phyloP scores from a whole-genome alignment of 1,140 invertebrate species.

The Trissolcus basalis region DNA sequence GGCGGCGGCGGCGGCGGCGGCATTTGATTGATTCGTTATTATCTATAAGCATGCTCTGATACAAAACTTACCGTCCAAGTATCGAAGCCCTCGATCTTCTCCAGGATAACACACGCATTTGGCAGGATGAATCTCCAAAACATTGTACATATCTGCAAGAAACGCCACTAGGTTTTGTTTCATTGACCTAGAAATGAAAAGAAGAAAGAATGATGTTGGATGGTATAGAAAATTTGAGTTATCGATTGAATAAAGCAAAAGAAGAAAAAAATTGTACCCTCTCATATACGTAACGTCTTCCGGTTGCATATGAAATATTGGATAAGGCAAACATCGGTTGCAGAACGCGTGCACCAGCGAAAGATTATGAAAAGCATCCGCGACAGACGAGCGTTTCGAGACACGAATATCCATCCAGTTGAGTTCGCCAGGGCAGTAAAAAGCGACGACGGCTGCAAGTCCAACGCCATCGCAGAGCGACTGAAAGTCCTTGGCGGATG shows the following conservation, averaged over 20 bases:
- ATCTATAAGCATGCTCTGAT: background rate
- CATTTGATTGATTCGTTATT: too few relatives aligned
- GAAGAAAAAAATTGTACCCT: conserved; percentile 83
- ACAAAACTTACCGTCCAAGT: conserved; percentile 71
- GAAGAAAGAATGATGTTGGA: too few relatives aligned
- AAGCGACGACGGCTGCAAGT: conserved; percentile 91
- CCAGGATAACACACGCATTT: conserved; percentile 90
- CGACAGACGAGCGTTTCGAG: conserved; percentile 83
- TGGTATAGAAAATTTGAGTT: too few relatives aligned
- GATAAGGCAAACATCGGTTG: conserved; percentile 86
- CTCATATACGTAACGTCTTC: conserved; percentile 97
- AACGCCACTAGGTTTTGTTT: conserved; percentile 95
- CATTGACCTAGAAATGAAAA: conserved; percentile 82
- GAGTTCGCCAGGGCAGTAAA: conserved; percentile 94
- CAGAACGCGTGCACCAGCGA: conserved; percentile 93
- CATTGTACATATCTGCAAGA: conserved; percentile 96
- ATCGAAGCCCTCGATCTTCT: conserved; percentile 72
- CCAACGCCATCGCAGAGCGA: conserved; percentile 93
- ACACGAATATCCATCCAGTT: conserved; percentile 84
- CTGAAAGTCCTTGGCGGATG: conserved; percentile 73
- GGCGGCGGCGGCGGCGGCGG: too few relatives aligned
- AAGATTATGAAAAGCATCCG: conserved; percentile 96
- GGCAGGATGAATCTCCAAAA: conserved; percentile 94
- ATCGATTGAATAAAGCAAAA: conserved; percentile 4
- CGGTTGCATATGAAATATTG: conserved; percentile 95